Evolutionary conservation across 2,113 vertebrate genomes (phyloP), one percentile per base, ranked within the genome.

Genomic region (Taxidea taxus): DNA sequence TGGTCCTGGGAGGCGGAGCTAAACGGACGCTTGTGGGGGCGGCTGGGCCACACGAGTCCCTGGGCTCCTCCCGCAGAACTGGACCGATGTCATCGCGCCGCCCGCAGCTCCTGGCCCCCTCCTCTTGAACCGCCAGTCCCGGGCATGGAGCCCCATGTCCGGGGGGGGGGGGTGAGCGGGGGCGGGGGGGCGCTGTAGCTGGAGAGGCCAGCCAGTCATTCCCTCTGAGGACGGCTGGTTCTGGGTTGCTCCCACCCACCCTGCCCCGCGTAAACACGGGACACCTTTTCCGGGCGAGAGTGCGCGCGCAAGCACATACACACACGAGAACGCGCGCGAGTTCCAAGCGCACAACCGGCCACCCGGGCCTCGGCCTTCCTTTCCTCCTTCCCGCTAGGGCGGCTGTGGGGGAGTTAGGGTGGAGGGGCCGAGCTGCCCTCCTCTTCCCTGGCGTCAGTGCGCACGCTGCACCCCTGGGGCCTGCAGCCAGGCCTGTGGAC

Each of bases 11-110:
- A 56, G 37, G 86, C 16, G 37, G 42, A 70, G 91, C 64, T 88
- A 94, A 97, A 91, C 75, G 37, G 77, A 82, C 12, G 81, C 96
- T 21, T 42, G 81, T 34, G 42, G 85, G 89, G 95, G 66, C 58
- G 47, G 81, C 90, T 92, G 91, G 94, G 93, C 94, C 49, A 56
- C 39, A 56, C 49, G 3, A 12, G 42, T 87, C 87, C 62, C 27
- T 44, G 2, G 91, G 23, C 74, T 94, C 49, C 68, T 93, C 87
- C 39, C 34, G 58, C 34, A 23, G 94, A 95, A 56, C 94, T 96
- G 95, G 87, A 84, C 54, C 0, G 27, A 34, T 3, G 82, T 90
- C 72, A 34, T 18, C 37, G 84, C 56, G 54, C 78, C 87, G 95
- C 78, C 78, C 9, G 18, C 82, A 86, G 58, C 74, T 96, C 68